Conservation (phyloP, 2,888 invertebrate genomes). For the Sphaerophoria taeniata region DNA sequence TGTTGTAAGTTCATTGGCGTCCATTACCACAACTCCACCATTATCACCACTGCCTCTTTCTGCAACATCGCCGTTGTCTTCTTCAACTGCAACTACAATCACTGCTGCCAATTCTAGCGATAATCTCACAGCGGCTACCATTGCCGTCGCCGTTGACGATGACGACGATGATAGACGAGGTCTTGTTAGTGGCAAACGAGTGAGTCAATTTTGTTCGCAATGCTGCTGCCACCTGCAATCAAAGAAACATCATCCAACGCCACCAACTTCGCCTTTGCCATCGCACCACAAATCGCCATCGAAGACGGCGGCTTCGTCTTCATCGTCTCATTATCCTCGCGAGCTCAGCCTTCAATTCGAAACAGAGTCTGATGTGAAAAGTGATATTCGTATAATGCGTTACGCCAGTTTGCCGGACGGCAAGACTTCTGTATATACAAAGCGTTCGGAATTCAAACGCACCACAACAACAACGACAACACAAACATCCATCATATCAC, state of each 20-base stretch:
- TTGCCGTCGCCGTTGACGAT: constrained; percentile 75
- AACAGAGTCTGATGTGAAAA: constrained; percentile 78
- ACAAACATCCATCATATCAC: constrained; percentile 78
- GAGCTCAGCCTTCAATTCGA: constrained; percentile 76
- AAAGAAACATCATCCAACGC: constrained; percentile 70
- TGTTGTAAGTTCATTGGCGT: constrained; percentile 23
- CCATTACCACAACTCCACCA: constrained; percentile 11
- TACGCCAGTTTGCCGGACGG: constrained; percentile 75
- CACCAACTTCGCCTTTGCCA: constrained; percentile 66
- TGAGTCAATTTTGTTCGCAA: constrained; percentile 79
- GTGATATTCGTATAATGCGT: constrained; percentile 77
- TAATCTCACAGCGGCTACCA: constrained; percentile 74
- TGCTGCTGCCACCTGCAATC: constrained; percentile 79
- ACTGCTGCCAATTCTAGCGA: constrained; percentile 75
- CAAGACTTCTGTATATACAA: constrained; percentile 72
- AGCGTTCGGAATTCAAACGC: constrained; percentile 79
- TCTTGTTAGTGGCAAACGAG: constrained; percentile 75
- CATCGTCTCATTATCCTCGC: constrained; percentile 66
- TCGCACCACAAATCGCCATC: constrained; percentile 73
- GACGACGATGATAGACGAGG: constrained; percentile 76
- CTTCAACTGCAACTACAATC: constrained; percentile 56
- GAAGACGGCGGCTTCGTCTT: constrained; percentile 74
- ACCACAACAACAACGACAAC: constrained; percentile 80
- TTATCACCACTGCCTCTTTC: constrained; percentile 30
- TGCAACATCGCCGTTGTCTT: constrained; percentile 61